Conservation (phyloP, 2,888 invertebrate genomes). For the Chaetogeoica ovagalla region DNA sequence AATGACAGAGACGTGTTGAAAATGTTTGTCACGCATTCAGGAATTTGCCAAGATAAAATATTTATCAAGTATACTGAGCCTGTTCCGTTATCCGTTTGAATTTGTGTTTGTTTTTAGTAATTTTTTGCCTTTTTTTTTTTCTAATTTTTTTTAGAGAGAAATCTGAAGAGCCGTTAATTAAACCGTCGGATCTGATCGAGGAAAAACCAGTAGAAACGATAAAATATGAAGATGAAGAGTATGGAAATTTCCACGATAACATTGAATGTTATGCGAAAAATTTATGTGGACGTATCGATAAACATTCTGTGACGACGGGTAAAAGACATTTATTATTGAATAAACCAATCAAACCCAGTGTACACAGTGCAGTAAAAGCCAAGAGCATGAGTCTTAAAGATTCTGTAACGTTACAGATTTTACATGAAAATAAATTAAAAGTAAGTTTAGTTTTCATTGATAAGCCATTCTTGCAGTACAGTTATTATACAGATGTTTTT, state of each 20-base stretch:
- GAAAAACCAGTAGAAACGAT: neutral
- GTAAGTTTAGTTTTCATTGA: slow-evolving; percentile 11
- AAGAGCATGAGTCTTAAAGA: slow-evolving; percentile 36
- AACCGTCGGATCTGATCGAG: slow-evolving; percentile 57
- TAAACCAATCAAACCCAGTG: slow-evolving; percentile 60
- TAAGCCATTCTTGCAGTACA: no score
- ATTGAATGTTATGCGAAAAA: slow-evolving; percentile 63
- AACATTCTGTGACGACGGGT: slow-evolving; percentile 57
- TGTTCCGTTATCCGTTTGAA: neutral
- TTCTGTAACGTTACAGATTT: slow-evolving; percentile 36
- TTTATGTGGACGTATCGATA: slow-evolving; percentile 64
- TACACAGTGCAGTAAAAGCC: slow-evolving; percentile 1
- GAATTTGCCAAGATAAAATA: slow-evolving; percentile 55
- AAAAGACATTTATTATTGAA: slow-evolving; percentile 64
- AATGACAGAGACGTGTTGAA: slow-evolving; percentile 66
- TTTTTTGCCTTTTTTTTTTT: no score
- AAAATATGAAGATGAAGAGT: slow-evolving; percentile 60
- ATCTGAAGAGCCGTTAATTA: slow-evolving; percentile 63
- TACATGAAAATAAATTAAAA: slow-evolving; percentile 45
- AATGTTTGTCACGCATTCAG: slow-evolving; percentile 64
- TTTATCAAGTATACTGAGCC: slow-evolving; percentile 49
- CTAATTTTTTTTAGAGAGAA: slow-evolving; percentile 55
- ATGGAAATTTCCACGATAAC: slow-evolving; percentile 59
- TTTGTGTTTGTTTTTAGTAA: neutral
- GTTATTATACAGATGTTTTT: neutral